A percentile compares a stretch with the other conserved stretches of the same genome.
These are phyloP conservation scores for Heliornis fulica DNA, from an alignment of 2,113 vertebrate genomes.

Conservation along the genomic window DNA sequence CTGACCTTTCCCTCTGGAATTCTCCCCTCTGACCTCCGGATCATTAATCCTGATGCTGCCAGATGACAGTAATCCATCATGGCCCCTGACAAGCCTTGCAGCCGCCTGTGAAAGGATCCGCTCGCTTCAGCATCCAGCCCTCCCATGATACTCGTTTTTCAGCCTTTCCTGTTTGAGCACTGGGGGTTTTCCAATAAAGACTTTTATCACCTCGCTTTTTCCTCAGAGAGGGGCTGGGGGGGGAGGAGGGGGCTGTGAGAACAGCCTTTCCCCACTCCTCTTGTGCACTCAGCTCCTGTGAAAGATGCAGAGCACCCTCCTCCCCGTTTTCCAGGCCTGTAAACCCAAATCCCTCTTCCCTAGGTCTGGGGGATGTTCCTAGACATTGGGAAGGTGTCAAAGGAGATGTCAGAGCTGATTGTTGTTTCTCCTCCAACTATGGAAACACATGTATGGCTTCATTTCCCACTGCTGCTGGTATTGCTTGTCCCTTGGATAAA, in stretches of 20 bases:
- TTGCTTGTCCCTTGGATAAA: not conserved
- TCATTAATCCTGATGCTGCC: slow-evolving; percentile 82
- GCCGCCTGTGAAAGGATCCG: slow-evolving; percentile 58
- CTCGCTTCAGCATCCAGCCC: not conserved
- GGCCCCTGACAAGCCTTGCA: slow-evolving; percentile 70
- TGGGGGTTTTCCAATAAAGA: slow-evolving; percentile 66
- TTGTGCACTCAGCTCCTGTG: not conserved
- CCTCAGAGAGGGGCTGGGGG: not conserved
- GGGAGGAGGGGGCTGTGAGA: slow-evolving; percentile 38
- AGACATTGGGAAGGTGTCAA: not conserved
- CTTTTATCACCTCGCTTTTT: slow-evolving; percentile 42
- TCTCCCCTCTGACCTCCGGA: slow-evolving; percentile 76
- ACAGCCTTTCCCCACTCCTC: not conserved
- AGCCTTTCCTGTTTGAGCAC: slow-evolving; percentile 63
- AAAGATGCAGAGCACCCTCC: not conserved
- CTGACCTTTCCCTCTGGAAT: slow-evolving; percentile 83
- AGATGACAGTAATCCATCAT: slow-evolving; percentile 86
- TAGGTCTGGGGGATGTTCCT: rapidly evolving
- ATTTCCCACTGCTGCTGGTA: not conserved
- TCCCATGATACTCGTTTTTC: slow-evolving; percentile 68
- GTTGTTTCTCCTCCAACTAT: not conserved
- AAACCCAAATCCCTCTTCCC: rapidly evolving
- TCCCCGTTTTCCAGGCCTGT: rapidly evolving
- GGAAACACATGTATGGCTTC: not conserved
- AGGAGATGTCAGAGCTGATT: not conserved